Evolutionary conservation across 1,140 invertebrate genomes (phyloP), one percentile per base, ranked within the genome.

Genomic region (Trichonephila clavata): DNA sequence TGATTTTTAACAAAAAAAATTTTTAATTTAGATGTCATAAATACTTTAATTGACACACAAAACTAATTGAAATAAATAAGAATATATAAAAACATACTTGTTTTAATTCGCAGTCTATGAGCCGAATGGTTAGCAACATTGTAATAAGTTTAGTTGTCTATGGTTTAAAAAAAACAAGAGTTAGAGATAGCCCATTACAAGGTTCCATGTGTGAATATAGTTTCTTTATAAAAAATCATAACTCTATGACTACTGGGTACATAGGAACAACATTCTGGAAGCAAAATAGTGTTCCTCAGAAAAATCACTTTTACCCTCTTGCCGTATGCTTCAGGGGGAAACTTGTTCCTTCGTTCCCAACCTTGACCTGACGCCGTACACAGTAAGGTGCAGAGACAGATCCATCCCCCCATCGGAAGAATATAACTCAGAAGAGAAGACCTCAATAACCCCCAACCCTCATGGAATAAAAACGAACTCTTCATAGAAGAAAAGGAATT

Each of bases 361-460:
- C 86, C 86, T 87, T 87, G 86, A 87, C 86, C 86, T 87, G 32
- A 27, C 57, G 59, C 7, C 50, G 57, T 61, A 87, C 14, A 39
- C 61, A 87, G 86, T 65, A 87, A 87, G 61, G 86, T 87, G 61
- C 86, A 87, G 86, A 39, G 57, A 59, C 43, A 84, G 57, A 59
- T 57, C 57, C 81, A n/a, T 59, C 27, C 27, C 71, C 18, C 71
- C 24, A 77, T 65, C 86, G 20, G 21, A 65, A 65, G 61, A 87
- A 63, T 87, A 87, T 59, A 21, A 50, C 81, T 83, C 81, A n/a
- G n/a, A n/a, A n/a, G 2, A 3, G 32, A 39, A 84, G 43, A 24
- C 43, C 81, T 50, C 43, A 84, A 84, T 84, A 24, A 59, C 61
- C 86, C 86, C 60, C 59, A 87, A 59, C 83, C 86, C 86, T 87